Conservation (phyloP, 1,140 invertebrate genomes). For the Pseudomyrmex concolor region DNA sequence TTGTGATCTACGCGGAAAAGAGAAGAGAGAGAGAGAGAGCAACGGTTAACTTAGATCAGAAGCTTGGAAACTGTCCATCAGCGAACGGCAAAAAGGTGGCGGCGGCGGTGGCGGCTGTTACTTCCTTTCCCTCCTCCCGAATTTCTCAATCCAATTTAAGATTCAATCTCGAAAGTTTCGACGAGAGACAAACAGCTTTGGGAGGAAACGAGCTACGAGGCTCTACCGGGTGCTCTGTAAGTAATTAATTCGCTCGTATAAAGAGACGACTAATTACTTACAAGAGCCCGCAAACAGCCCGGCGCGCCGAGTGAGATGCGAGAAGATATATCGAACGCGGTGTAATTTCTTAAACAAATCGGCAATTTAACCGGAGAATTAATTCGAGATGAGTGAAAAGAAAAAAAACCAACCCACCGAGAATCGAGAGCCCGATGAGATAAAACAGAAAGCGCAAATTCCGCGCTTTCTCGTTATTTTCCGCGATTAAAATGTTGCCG, state of each 20-base stretch:
- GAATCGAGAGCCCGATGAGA: neutral
- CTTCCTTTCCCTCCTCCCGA: neutral
- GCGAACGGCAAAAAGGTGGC: slow-evolving; percentile 32
- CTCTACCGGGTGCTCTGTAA: slow-evolving; percentile 22
- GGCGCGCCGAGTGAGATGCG: neutral
- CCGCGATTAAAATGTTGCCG: neutral
- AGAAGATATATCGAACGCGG: slow-evolving; percentile 26
- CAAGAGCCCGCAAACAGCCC: slow-evolving; percentile 13
- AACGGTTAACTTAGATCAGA: slow-evolving; percentile 44
- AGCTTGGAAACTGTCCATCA: slow-evolving; percentile 14
- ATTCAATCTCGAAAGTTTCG: slow-evolving; percentile 61
- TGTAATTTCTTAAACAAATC: slow-evolving; percentile 45
- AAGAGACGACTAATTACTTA: slow-evolving; percentile 55
- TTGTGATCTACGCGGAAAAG: neutral
- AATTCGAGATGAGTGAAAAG: neutral
- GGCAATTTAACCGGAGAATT: slow-evolving; percentile 12
- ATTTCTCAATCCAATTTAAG: slow-evolving; percentile 60
- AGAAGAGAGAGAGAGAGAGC: neutral
- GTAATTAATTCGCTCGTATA: slow-evolving; percentile 46
- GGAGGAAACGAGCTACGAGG: slow-evolving; percentile 40
- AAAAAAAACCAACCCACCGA: neutral
- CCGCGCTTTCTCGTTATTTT: neutral
- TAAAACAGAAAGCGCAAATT: too few relatives aligned
- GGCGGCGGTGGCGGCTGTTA: neutral
- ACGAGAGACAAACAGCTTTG: slow-evolving; percentile 52